Conservation (phyloP, 2,113 vertebrate genomes). For the Dicrurus megarhynchus region DNA sequence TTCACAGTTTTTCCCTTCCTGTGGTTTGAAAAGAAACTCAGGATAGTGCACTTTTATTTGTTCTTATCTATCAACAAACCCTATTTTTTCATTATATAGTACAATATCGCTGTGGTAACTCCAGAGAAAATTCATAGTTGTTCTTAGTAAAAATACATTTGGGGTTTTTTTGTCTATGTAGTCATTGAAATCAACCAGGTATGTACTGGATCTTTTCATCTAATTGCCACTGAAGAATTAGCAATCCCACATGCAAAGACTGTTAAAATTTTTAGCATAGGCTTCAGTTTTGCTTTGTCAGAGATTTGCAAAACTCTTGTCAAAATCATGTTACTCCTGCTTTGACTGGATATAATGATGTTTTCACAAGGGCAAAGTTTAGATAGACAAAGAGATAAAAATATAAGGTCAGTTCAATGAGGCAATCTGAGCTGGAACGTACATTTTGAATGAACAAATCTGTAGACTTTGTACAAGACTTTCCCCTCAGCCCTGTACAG, state of each 20-base stretch:
- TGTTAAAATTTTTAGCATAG: not conserved
- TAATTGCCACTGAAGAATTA: not conserved
- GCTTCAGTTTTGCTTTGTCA: slow-evolving; percentile 18
- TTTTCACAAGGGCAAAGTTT: slow-evolving; percentile 45
- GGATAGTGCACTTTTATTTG: not conserved
- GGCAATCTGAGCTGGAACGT: slow-evolving; percentile 7
- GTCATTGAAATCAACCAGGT: not conserved
- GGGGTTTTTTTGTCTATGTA: not conserved
- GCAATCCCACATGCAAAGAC: not conserved
- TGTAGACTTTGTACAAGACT: slow-evolving; percentile 27
- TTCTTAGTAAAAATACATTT: not conserved
- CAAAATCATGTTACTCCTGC: not conserved
- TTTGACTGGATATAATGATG: slow-evolving; percentile 12
- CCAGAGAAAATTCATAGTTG: not conserved
- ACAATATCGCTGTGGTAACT: not conserved
- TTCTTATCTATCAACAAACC: not conserved
- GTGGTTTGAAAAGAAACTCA: not conserved
- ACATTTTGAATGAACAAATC: slow-evolving; percentile 12
- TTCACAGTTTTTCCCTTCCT: not conserved
- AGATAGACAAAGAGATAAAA: slow-evolving; percentile 41
- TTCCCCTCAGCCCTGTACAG: not conserved
- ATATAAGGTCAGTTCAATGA: slow-evolving; percentile 44
- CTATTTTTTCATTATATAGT: not conserved
- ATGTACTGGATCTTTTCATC: not conserved
- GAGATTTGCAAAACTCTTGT: not conserved